Percentiles rank a stretch among this genome's conserved stretches.
Evolutionary conservation across 2,113 vertebrate species (phyloP).

Genomic region (Otis tarda): DNA sequence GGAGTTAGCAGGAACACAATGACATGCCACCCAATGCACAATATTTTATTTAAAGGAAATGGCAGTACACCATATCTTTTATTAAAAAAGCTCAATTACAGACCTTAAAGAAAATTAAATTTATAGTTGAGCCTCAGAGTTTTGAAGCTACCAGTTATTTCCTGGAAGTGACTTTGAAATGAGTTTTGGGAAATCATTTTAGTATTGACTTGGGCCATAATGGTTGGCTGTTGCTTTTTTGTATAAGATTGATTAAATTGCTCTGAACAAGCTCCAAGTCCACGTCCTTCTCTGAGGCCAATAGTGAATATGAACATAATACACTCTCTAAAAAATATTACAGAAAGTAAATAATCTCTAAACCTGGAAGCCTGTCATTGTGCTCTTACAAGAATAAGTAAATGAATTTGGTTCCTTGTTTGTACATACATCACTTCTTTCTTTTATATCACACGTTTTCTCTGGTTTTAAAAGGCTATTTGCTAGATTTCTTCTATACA

Average conservation of each 20-base stretch:
- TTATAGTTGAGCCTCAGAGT: slow-evolving; percentile 9
- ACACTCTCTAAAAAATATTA: slow-evolving; percentile 32
- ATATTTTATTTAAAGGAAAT: slow-evolving; percentile 25
- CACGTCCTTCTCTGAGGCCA: slow-evolving; percentile 42
- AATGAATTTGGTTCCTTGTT: not conserved
- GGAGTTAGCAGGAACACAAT: not conserved
- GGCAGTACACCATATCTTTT: not conserved
- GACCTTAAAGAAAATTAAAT: slow-evolving; percentile 54
- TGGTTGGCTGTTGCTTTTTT: slow-evolving; percentile 42
- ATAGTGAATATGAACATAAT: slow-evolving; percentile 38
- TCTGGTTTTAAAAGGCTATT: not conserved
- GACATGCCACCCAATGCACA: not conserved
- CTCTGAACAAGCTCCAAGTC: slow-evolving; percentile 44
- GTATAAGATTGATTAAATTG: slow-evolving; percentile 64
- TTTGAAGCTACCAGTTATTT: slow-evolving; percentile 47
- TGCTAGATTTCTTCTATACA: not conserved
- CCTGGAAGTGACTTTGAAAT: slow-evolving; percentile 64
- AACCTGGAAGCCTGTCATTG: not conserved
- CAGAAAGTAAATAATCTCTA: slow-evolving; percentile 41
- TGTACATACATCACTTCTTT: not conserved
- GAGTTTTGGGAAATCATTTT: slow-evolving; percentile 67
- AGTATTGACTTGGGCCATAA: slow-evolving; percentile 62
- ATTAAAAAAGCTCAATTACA: not conserved
- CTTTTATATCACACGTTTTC: not conserved
- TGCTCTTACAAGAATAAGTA: slow-evolving; percentile 16